Evolutionary conservation across 2,113 vertebrate genomes (phyloP).

Genomic region (Pavo muticus): DNA sequence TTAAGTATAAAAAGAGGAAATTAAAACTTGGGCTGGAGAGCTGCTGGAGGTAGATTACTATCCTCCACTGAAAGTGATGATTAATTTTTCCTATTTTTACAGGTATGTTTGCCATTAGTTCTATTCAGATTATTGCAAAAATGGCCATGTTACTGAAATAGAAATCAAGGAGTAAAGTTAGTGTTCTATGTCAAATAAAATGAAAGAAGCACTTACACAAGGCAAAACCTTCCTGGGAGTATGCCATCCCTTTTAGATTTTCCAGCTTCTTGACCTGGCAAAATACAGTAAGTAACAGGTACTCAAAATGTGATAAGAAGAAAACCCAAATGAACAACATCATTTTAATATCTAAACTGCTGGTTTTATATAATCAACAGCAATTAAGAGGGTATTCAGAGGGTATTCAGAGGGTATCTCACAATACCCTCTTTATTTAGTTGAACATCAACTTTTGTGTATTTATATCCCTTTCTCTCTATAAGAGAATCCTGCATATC

Average conservation of each 20-base stretch:
- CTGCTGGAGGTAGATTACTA: neutral
- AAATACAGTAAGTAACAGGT: neutral
- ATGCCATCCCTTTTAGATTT: neutral
- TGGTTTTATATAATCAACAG: neutral
- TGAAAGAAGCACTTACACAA: neutral
- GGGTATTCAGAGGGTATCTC: no score
- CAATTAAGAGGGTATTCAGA: neutral
- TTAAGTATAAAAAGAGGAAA: neutral
- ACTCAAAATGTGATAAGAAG: neutral
- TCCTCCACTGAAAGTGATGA: neutral
- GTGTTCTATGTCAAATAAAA: neutral
- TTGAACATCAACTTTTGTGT: neutral
- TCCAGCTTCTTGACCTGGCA: neutral
- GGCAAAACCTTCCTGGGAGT: neutral
- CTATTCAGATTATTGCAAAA: neutral
- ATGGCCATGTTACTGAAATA: neutral
- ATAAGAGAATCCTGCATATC: neutral
- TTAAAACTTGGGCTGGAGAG: neutral
- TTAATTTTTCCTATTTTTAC: neutral
- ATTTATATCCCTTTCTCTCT: neutral
- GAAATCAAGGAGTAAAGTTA: neutral
- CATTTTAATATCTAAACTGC: neutral
- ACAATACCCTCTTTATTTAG: neutral
- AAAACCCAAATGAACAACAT: neutral
- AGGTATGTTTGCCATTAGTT: neutral